Evolutionary conservation across 2,113 vertebrate genomes (phyloP), one percentile per base, ranked within the genome.

Genomic region (Tretioscincus oriximinensis): DNA sequence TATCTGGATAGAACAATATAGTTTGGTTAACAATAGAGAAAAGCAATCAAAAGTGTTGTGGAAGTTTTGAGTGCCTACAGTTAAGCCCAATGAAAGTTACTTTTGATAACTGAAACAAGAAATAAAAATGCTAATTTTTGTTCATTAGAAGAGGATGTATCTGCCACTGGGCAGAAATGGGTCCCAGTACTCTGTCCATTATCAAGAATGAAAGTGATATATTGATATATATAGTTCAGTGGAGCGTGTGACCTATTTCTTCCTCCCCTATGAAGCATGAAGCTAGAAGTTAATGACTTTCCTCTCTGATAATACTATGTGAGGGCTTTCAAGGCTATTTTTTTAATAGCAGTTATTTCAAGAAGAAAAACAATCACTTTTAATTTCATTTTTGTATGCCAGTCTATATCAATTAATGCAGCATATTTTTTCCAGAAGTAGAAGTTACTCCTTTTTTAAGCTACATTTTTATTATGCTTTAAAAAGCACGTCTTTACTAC

Each of bases 221-320:
- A 69, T 76, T 76, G 73, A 76, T n/a, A n/a, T n/a, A n/a, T n/a
- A n/a, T 69, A 28, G 35, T 70, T 82, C 73, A 82, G 20, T 76
- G 80, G 76, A 47, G 72, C 73, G 21, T 69, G 65, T 49, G 80
- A 76, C 65, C 80, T 76, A 69, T 75, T 82, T 82, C 35, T 76
- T 58, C 1, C 54, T 70, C 29, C 54, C 76, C 31, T 70, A 58
- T 21, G 61, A 82, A 69, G 65, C 51, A 76, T 61, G 35, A 82
- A 82, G 21, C 26, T 76, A 31, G 29, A 58, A 47, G 51, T 20
- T 68, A 41, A 69, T 81, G 41, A 73, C 60, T 73, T 72, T 61
- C 29, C 63, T 51, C 60, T 18, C n/a, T 47, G 54, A 14, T 69
- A 31, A 75, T 68, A 45, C 51, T 69, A 20, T 81, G 31, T 29